phyloP scores from a whole-genome alignment of 2,113 vertebrate species.

The Hippolais icterina region DNA sequence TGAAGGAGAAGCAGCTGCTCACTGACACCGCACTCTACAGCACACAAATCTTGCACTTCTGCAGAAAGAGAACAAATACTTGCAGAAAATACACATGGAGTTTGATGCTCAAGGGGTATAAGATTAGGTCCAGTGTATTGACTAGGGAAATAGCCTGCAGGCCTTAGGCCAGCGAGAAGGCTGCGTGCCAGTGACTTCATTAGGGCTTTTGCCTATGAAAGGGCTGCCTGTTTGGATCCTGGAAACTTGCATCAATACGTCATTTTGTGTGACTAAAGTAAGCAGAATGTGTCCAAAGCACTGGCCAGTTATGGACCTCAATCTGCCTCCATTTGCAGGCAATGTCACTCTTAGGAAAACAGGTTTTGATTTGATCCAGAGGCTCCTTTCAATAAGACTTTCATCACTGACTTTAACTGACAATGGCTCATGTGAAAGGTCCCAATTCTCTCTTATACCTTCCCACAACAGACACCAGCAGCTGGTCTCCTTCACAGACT shows the following conservation, averaged over 20 bases:
- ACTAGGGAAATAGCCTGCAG: conserved; percentile 49
- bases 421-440: neutral
- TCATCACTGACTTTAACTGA: neutral
- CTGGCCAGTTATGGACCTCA: neutral
- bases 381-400: conserved; percentile 12
- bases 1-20: conserved; percentile 61
- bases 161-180: conserved; percentile 27
- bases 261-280: conserved; percentile 62
- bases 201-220: conserved; percentile 56
- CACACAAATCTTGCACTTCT: conserved; percentile 50
- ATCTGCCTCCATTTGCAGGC: conserved; percentile 27
- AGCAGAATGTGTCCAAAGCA: conserved; percentile 1
- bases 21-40: neutral
- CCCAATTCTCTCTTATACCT: neutral
- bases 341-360: neutral
- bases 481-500: neutral
- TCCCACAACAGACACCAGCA: neutral
- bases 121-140: conserved; percentile 57
- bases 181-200: conserved; percentile 62
- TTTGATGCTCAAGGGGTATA: conserved; percentile 45
- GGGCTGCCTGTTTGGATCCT: conserved; percentile 56
- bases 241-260: conserved; percentile 59
- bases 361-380: neutral
- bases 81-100: conserved; percentile 44
- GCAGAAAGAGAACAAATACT: conserved; percentile 40